These are phyloP conservation scores for Oncorhynchus nerka DNA, from an alignment of 2,113 vertebrate species.

Conservation along the genomic window DNA sequence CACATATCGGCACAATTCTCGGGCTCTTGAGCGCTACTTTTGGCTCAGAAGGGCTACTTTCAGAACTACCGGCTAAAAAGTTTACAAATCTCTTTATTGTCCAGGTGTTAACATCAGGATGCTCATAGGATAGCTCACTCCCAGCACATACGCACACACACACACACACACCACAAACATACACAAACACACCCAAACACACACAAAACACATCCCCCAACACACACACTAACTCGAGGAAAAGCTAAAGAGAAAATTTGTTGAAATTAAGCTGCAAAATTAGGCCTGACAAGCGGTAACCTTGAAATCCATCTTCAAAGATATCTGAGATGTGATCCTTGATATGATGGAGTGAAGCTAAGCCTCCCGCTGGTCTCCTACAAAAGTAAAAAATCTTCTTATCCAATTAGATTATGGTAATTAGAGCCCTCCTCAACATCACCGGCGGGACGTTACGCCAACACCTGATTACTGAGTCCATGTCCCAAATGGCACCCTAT, in stretches of 20 bases:
- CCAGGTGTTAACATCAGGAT: background rate
- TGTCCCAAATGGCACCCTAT: too few species aligned
- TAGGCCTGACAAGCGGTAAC: background rate
- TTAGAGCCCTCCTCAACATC: background rate
- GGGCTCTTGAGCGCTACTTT: too few species aligned
- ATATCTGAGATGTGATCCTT: background rate
- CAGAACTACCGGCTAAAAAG: too few species aligned
- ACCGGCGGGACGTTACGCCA: background rate
- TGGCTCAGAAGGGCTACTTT: too few species aligned
- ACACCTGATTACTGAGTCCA: background rate
- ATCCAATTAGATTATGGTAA: constrained; percentile 6
- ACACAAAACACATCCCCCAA: too few species aligned
- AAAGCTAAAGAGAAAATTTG: background rate
- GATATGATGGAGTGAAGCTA: background rate
- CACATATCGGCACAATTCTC: too few species aligned
- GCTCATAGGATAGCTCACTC: background rate
- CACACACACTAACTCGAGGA: background rate
- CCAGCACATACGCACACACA: background rate
- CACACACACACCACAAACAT: background rate
- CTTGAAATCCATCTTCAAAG: constrained; percentile 5
- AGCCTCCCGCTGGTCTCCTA: constrained; percentile 1
- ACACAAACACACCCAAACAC: too few species aligned
- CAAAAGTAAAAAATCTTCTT: constrained; percentile 1
- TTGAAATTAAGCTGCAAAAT: background rate
- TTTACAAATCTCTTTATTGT: too few species aligned